Base-by-base conservation (phyloP, 2,888 invertebrate species). In the Proisotoma minuta region DNA sequence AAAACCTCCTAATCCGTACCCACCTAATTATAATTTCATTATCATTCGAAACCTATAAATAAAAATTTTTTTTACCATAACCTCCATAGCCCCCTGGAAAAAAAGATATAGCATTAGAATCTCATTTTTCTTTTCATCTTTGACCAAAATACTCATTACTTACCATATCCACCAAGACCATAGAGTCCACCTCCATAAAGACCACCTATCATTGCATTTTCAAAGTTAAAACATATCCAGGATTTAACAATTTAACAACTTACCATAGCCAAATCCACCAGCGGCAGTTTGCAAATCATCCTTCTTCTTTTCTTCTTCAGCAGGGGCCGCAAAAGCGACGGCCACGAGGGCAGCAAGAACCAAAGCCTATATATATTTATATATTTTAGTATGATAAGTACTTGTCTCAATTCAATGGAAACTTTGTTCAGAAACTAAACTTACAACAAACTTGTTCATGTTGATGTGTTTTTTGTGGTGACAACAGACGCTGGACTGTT, bases 391-490 rank as follows among this genome's bases (percentile, higher is more conserved):
- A 18, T 5, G n/a, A 47, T 47, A 5, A n/a, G 5, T 47, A 47
- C 20, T 47, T 47, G 5, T 47, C 20, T 18, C n/a, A 10, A 10
- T 47, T n/a, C 20, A 50, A 52, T 52, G 28, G 26, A 28, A 52
- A 52, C 26, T 4, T 50, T 5, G 34, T 34, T 15, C n/a, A 23
- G 26, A 22, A 50, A 34, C 34, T 3, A 15, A 54, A 28, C 53
- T 54, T 54, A 54, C 53, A 20, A 54, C 15, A 28, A 54, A 28
- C 22, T 54, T 54, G 53, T 54, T 54, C 53, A 54, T 54, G 29
- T 54, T 54, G 34, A 22, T 18, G 12, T n/a, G 23, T 18, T 22
- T 54, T 54, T 39, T 20, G 12, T 34, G 22, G 22, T 43, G 43
- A 43, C 10, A 43, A 43, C 4, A 43, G 4, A 12, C n/a, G 10